phyloP scores from a whole-genome alignment of 2,113 vertebrate species.

The Sapayoa aenigma region DNA sequence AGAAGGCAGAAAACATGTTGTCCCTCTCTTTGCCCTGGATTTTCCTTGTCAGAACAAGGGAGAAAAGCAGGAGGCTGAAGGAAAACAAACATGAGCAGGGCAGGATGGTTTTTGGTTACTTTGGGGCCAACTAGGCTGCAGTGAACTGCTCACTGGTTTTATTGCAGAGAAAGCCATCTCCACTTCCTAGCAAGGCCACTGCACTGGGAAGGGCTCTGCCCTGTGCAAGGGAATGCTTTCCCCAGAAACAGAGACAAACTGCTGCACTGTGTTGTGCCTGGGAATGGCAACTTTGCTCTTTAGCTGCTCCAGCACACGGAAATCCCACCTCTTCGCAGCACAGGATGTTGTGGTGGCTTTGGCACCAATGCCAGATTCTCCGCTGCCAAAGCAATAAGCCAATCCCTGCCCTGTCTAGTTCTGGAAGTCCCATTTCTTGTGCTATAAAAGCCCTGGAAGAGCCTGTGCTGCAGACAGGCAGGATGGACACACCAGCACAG shows the following conservation, averaged over 20 bases:
- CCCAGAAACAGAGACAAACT: background rate
- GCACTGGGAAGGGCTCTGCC: background rate
- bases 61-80: background rate
- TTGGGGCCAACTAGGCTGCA: background rate
- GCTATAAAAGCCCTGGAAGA: background rate
- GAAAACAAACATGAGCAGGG: background rate
- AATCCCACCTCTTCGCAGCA: background rate
- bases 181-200: background rate
- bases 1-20: background rate
- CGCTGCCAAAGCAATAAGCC: background rate
- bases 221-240: background rate
- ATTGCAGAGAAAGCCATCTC: background rate
- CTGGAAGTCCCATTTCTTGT: rapidly evolving
- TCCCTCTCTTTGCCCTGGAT: background rate
- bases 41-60: background rate
- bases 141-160: background rate
- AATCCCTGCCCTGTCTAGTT: background rate
- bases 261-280: background rate
- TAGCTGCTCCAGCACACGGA: background rate
- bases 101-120: background rate
- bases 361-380: background rate
- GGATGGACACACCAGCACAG: background rate
- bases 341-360: rapidly evolving
- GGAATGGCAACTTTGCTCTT: background rate
- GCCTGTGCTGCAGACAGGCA: background rate